Evolutionary conservation across 2,113 vertebrate species (phyloP).

Genomic region (Xiphias gladius): DNA sequence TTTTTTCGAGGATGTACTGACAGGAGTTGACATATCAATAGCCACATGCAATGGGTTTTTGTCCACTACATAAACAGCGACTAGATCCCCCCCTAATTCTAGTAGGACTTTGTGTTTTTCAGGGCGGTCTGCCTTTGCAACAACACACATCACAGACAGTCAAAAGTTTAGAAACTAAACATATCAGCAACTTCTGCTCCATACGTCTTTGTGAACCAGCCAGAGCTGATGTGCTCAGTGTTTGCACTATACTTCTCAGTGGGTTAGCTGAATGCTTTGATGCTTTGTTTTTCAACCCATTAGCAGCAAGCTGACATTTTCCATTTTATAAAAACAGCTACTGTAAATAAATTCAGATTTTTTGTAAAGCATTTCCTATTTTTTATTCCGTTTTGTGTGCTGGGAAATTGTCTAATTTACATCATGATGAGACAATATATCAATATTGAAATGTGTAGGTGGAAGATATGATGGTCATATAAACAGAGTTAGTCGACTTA

Average conservation of each 20-base stretch:
- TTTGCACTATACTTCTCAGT: constrained; percentile 46
- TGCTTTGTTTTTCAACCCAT: neutral
- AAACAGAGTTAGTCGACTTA: neutral
- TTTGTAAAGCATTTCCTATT: neutral
- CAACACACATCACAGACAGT: constrained; percentile 48
- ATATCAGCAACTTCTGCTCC: constrained; percentile 39
- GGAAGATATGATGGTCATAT: neutral
- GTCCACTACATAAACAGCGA: constrained; percentile 84
- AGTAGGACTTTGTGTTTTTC: constrained; percentile 43
- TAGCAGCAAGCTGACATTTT: neutral
- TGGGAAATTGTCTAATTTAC: neutral
- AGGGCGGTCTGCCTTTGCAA: constrained; percentile 34
- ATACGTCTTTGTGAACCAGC: constrained; percentile 39
- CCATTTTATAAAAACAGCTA: neutral
- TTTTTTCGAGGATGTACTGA: constrained; percentile 78
- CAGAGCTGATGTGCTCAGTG: constrained; percentile 53
- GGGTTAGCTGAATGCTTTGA: too few species aligned
- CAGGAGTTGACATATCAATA: constrained; percentile 85
- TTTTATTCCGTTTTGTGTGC: neutral
- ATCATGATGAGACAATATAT: neutral
- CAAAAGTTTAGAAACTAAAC: constrained; percentile 63
- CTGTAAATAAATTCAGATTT: constrained; percentile 6
- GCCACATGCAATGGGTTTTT: constrained; percentile 87
- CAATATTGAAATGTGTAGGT: neutral
- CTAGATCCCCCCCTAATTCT: constrained; percentile 61